These are phyloP conservation scores for Halisarca cf. caerulea DNA, from an alignment of 37 sponge, comb jelly and placozoan genomes.

Conservation along the genomic window DNA sequence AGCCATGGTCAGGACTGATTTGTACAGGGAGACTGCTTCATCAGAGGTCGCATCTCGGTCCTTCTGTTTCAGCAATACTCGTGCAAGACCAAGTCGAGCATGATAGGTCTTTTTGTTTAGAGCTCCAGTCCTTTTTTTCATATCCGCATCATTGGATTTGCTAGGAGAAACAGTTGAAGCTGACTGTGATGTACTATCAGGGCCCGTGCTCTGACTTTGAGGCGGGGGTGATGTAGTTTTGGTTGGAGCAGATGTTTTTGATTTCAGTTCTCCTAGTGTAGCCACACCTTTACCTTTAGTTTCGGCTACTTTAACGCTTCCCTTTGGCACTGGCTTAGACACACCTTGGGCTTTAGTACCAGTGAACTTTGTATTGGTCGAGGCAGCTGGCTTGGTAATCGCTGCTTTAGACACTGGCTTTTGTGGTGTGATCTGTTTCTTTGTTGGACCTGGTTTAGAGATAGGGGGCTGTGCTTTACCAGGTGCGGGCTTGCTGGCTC, in stretches of 20 bases:
- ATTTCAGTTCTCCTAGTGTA: constrained; percentile 58
- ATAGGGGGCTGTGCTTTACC: not conserved
- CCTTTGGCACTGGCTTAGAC: not conserved
- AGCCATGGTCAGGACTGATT: constrained; percentile 79
- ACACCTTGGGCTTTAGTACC: not conserved
- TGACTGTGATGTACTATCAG: not conserved
- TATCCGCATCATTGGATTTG: constrained; percentile 5
- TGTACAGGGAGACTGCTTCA: constrained; percentile 67
- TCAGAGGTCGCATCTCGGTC: constrained; percentile 22
- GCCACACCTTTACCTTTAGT: constrained; percentile 65
- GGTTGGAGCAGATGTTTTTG: not conserved
- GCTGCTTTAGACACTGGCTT: not conserved
- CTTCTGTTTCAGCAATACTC: constrained; percentile 65
- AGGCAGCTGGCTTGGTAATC: not conserved
- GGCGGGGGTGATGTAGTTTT: not conserved
- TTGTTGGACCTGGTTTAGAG: constrained; percentile 12
- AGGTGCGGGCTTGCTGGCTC: not conserved
- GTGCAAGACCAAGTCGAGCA: constrained; percentile 87
- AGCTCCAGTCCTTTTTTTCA: not conserved
- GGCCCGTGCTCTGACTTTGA: not conserved
- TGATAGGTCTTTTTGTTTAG: constrained; percentile 68
- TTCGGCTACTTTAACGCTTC: not conserved
- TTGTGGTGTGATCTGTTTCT: not conserved
- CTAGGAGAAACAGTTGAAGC: not conserved
- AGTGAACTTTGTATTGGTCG: not conserved